These are phyloP conservation scores for Drosophila demipolita DNA, from an alignment of 2,888 invertebrate genomes.

Conservation along the genomic window DNA sequence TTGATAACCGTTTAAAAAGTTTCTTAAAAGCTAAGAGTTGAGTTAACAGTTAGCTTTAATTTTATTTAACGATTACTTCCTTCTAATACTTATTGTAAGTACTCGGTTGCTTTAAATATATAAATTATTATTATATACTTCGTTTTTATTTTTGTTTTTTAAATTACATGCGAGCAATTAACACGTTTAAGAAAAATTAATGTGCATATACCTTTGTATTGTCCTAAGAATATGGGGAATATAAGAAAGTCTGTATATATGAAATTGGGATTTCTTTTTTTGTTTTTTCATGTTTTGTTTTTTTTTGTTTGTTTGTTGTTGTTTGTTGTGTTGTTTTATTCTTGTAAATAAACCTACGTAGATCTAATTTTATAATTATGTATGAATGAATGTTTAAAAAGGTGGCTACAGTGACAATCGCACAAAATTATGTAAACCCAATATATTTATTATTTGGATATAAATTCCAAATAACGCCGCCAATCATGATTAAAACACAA, in stretches of 20 bases:
- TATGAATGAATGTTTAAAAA: slow-evolving; percentile 64
- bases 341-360: slow-evolving; percentile 70
- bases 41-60: slow-evolving; percentile 68
- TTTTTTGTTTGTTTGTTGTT: slow-evolving; percentile 14
- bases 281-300: slow-evolving; percentile 23
- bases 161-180: slow-evolving; percentile 63
- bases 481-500: slow-evolving; percentile 43
- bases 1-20: slow-evolving; percentile 68
- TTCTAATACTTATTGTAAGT: slow-evolving; percentile 58
- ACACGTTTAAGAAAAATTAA: slow-evolving; percentile 62
- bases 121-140: slow-evolving; percentile 35
- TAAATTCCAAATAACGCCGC: slow-evolving; percentile 44
- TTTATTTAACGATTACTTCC: slow-evolving; percentile 70
- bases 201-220: slow-evolving; percentile 58
- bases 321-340: slow-evolving; percentile 6
- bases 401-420: slow-evolving; percentile 67
- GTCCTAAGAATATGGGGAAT: slow-evolving; percentile 65
- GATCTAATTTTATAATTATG: slow-evolving; percentile 63
- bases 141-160: slow-evolving; percentile 27
- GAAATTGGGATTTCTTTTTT: slow-evolving; percentile 35
- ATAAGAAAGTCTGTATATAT: slow-evolving; percentile 61
- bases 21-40: slow-evolving; percentile 61
- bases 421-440: slow-evolving; percentile 48
- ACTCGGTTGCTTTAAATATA: slow-evolving; percentile 40
- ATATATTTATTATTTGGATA: slow-evolving; percentile 44